phyloP scores from a whole-genome alignment of 2,113 vertebrate genomes.

The Phocoena phocoena region DNA sequence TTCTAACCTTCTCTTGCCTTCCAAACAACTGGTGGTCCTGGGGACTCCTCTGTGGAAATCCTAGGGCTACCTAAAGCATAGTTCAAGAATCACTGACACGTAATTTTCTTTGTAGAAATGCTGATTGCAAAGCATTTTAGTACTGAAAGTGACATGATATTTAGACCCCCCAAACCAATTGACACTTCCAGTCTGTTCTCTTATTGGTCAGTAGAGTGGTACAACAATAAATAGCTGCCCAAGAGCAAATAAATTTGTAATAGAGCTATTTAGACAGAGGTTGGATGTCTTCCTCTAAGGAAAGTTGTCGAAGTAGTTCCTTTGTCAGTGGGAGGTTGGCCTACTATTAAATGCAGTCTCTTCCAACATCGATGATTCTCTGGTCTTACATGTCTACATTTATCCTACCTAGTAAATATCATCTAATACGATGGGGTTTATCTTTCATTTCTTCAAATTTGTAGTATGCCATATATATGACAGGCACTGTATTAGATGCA shows the following conservation, averaged over 20 bases:
- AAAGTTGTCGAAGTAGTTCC: not conserved
- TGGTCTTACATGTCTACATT: not conserved
- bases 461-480: not conserved
- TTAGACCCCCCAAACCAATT: not conserved
- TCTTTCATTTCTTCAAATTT: slow-evolving; percentile 25
- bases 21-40: not conserved
- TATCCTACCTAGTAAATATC: not conserved
- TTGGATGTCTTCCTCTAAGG: not conserved
- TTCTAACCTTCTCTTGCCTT: not conserved
- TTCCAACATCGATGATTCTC: not conserved
- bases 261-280: not conserved
- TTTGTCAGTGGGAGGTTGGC: not conserved
- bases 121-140: not conserved
- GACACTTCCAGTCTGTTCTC: not conserved
- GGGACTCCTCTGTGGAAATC: not conserved
- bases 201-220: not conserved
- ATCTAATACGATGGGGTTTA: not conserved
- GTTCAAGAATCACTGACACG: not conserved
- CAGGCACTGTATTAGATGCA: not conserved
- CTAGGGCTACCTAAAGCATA: not conserved
- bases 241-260: not conserved
- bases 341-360: not conserved
- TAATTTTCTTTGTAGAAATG: not conserved
- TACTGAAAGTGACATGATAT: not conserved
- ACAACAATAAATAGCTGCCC: not conserved